Percentiles rank a stretch among this genome's conserved stretches.
These are phyloP conservation scores for Apostichopus parvimensis DNA, from an alignment of 35 echinoderm and acorn worm genomes.

Conservation along the genomic window DNA sequence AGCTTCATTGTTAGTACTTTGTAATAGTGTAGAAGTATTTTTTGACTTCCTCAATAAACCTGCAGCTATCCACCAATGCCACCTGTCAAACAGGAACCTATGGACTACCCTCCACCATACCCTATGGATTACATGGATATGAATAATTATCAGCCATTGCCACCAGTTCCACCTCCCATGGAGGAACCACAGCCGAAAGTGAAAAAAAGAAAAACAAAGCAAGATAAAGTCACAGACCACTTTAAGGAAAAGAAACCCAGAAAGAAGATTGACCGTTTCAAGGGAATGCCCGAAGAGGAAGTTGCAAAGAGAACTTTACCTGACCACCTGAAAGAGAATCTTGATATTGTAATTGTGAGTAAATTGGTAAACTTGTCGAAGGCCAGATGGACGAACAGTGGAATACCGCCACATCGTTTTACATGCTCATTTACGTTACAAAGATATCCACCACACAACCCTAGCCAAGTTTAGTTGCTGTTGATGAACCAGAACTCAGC, in stretches of 20 bases:
- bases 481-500: no score
- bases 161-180: conserved; percentile 57
- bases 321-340: conserved; percentile 79
- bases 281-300: conserved; percentile 95
- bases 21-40: no score
- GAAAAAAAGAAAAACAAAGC: conserved; percentile 81
- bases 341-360: conserved; percentile 99
- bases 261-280: conserved; percentile 92
- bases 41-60: background rate
- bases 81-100: conserved; percentile 57
- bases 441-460: no score
- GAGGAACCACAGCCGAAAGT: conserved; percentile 36
- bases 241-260: conserved; percentile 95
- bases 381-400: no score
- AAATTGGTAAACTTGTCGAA: background rate
- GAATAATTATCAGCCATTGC: conserved; percentile 54
- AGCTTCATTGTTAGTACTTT: no score
- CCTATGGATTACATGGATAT: conserved; percentile 63
- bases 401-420: no score
- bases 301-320: conserved; percentile 92
- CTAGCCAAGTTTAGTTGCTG: no score
- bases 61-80: conserved; percentile 58
- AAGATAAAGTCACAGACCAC: conserved; percentile 92
- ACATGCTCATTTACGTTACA: no score
- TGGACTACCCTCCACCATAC: conserved; percentile 61